Base-by-base conservation (phyloP, 2,888 invertebrate species). In the Brenthis daphne region DNA sequence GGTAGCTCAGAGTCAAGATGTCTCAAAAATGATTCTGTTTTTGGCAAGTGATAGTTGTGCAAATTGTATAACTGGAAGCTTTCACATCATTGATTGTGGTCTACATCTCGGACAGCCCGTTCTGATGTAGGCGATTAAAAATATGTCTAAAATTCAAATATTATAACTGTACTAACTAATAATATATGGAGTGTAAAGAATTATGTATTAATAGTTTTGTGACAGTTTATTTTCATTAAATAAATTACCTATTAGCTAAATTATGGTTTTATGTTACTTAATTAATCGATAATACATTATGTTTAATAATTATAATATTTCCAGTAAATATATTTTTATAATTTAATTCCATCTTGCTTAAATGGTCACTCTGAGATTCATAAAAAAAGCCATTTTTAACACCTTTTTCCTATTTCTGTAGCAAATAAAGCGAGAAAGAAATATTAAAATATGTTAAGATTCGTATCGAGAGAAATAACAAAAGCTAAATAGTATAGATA, bases 401-500 rank as follows among this genome's bases (percentile, higher is more conserved):
- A n/a, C 29, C 29, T 60, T 43, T 63, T 20, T 53, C 37, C 14
- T 63, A 6, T 24, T 43, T 53, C 51, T 53, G 5, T 54, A 63
- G 37, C 33, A 54, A 37, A 20, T 16, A 88, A 87, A 85, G 83
- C 77, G 79, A 74, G 70, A 76, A 79, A 84, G 83, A 88, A 79
- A 84, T 83, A 88, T 86, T 85, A 86, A 87, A 89, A 87, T 84
- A 83, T 85, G 83, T 85, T 80, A 80, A 78, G 80, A 77, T 74
- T 77, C 76, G 77, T 80, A 80, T 81, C 75, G 63, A 77, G 76
- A 75, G 74, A 77, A 77, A 80, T 82, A 86, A 89, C 88, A 91
- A 90, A 88, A 80, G 84, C 80, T 77, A 70, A 75, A 75, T 75
- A 75, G 77, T 77, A 77, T 75, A 84, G 86, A 87, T 88, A 90